A percentile compares a stretch with the other conserved stretches of the same genome.
Conservation (phyloP, 2,113 vertebrate genomes). For the Meriones unguiculatus region DNA sequence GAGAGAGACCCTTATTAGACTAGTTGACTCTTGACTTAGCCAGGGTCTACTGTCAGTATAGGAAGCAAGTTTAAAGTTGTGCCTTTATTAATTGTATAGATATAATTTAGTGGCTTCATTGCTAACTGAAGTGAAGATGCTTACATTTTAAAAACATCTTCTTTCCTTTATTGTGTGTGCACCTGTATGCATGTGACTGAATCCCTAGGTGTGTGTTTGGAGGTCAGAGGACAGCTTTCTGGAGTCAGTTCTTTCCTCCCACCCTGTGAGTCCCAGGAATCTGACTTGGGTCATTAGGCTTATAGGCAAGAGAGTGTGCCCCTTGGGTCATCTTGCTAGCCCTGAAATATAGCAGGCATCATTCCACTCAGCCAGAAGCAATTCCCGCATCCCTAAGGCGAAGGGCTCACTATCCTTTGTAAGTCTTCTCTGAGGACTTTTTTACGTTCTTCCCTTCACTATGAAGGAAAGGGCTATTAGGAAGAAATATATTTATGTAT, state of each 20-base stretch:
- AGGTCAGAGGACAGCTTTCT: background rate
- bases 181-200: background rate
- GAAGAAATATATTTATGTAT: conserved; percentile 55
- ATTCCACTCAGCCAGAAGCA: background rate
- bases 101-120: background rate
- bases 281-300: background rate
- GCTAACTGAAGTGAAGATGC: background rate
- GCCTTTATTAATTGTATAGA: background rate
- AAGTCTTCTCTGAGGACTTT: conserved; percentile 13
- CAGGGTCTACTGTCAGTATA: background rate
- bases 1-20: background rate
- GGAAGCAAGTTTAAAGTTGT: conserved; percentile 25
- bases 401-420: background rate
- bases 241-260: background rate
- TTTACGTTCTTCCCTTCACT: conserved; percentile 9
- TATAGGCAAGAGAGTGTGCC: no score
- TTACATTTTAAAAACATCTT: background rate
- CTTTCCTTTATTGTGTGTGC: background rate
- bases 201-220: background rate
- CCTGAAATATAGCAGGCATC: background rate
- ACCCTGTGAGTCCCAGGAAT: background rate
- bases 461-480: conserved; percentile 12
- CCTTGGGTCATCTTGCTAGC: background rate
- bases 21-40: background rate
- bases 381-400: background rate